Percentiles rank a stretch among this genome's conserved stretches.
These are phyloP conservation scores for Rhingia rostrata DNA, from an alignment of 2,888 invertebrate species.

Conservation along the genomic window DNA sequence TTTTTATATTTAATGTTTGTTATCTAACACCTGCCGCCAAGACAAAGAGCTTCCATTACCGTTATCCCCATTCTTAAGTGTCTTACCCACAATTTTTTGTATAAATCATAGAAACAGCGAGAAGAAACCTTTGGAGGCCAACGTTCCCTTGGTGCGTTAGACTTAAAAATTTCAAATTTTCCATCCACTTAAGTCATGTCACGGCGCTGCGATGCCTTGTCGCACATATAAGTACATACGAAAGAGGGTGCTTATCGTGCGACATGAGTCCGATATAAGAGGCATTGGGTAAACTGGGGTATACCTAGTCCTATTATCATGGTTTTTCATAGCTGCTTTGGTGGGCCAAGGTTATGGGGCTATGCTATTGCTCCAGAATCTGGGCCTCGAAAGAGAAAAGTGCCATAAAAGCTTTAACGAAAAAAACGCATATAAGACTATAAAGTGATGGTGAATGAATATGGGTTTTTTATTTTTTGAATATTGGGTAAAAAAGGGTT, in stretches of 20 bases:
- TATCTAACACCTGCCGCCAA: constrained; percentile 43
- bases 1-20: constrained; percentile 54
- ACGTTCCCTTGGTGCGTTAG: constrained; percentile 18
- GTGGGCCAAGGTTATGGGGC: constrained; percentile 67
- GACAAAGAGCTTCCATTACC: constrained; percentile 17
- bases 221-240: constrained; percentile 1
- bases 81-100: constrained; percentile 18
- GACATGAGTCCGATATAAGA: constrained; percentile 34
- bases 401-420: constrained; percentile 43
- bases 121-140: constrained; percentile 38
- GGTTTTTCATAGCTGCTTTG: constrained; percentile 38
- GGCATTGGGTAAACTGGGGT: constrained; percentile 45
- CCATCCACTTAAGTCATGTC: constrained; percentile 43
- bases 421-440: constrained; percentile 1
- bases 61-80: constrained; percentile 35
- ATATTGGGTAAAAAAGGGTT: too few species aligned
- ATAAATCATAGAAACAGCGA: constrained; percentile 3
- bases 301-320: constrained; percentile 33
- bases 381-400: constrained; percentile 23
- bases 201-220: constrained; percentile 32
- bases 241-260: constrained; percentile 38
- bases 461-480: too few species aligned
- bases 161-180: constrained; percentile 33
- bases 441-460: background rate
- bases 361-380: constrained; percentile 55